Percentiles rank a stretch among this genome's conserved stretches.
phyloP scores from a whole-genome alignment of 2,888 invertebrate genomes.

The Rotaria socialis region DNA sequence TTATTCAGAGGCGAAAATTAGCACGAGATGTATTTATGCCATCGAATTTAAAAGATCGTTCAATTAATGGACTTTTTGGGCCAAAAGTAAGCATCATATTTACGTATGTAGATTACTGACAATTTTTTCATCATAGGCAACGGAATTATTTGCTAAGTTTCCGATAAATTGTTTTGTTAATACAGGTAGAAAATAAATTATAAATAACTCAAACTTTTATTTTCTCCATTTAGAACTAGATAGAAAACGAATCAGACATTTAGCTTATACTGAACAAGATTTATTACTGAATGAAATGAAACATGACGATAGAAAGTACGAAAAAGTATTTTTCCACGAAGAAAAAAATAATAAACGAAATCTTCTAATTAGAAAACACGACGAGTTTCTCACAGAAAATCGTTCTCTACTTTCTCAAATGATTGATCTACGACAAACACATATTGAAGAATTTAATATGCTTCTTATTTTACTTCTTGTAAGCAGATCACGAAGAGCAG shows the following conservation, averaged over 20 bases:
- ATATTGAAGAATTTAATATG: slow-evolving; percentile 28
- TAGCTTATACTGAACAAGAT: not conserved
- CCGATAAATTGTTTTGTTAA: not conserved
- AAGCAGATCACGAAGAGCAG: not conserved
- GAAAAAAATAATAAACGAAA: not conserved
- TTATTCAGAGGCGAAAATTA: not conserved
- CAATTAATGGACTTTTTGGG: slow-evolving; percentile 26
- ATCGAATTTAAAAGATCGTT: slow-evolving; percentile 30
- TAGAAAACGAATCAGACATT: not conserved
- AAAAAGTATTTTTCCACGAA: not conserved
- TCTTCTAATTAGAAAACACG: not conserved
- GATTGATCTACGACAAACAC: not conserved
- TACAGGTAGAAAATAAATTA: not conserved
- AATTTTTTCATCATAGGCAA: not conserved
- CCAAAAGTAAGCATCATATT: not conserved
- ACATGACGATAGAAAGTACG: not conserved
- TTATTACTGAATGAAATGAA: not conserved
- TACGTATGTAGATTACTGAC: not conserved
- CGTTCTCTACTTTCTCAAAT: not conserved
- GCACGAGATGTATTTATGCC: not conserved
- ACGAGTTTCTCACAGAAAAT: not conserved
- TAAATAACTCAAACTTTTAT: too few species aligned
- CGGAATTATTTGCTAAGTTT: slow-evolving; percentile 17
- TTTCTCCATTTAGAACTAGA: not conserved
- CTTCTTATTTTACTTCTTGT: not conserved